Evolutionary conservation across 2,113 vertebrate species (phyloP).

Genomic region (Calyptomena viridis): DNA sequence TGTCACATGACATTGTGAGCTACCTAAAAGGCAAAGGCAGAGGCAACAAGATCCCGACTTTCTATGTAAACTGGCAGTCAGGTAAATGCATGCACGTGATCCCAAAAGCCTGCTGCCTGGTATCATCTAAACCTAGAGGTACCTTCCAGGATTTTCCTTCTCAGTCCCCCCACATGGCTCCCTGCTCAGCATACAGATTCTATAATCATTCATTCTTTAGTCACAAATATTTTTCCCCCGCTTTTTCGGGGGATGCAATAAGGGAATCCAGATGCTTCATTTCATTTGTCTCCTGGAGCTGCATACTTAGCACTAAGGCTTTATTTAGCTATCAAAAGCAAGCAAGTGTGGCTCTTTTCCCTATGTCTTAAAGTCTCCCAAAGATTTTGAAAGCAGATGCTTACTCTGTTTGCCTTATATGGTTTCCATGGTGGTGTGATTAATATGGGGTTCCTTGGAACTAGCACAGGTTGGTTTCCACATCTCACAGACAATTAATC

Average conservation of each 20-base stretch:
- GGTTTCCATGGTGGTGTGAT: conserved; percentile 1
- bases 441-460: not conserved
- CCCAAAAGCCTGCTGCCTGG: not conserved
- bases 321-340: conserved; percentile 49
- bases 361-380: not conserved
- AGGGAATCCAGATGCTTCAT: conserved; percentile 42
- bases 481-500: conserved; percentile 33
- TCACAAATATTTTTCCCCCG: not conserved
- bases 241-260: not conserved
- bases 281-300: not conserved
- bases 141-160: not conserved
- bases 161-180: not conserved
- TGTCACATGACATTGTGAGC: not conserved
- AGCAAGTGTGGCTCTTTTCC: conserved; percentile 17
- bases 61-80: not conserved
- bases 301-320: not conserved
- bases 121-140: not conserved
- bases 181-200: not conserved
- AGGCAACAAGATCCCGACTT: not conserved
- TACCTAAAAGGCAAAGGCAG: not conserved
- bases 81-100: not conserved
- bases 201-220: not conserved
- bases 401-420: not conserved
- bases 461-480: conserved; percentile 4
- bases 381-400: not conserved